Conservation (phyloP, 1,140 invertebrate species). For the Pararge aegeria region DNA sequence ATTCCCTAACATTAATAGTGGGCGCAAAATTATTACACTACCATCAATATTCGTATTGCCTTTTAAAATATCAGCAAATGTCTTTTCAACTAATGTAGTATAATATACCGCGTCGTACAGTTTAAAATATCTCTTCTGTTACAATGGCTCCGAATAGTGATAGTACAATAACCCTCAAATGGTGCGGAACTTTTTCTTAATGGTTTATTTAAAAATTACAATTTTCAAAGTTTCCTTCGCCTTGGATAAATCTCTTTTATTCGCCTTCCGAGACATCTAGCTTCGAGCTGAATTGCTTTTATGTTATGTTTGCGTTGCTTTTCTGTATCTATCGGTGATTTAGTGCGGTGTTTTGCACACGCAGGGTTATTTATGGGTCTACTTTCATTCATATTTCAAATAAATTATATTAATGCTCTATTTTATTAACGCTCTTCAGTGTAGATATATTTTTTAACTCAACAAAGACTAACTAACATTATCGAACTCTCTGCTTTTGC, state of each 20-base stretch:
- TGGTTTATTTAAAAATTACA: constrained; percentile 78
- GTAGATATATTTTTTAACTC: background rate
- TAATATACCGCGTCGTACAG: background rate
- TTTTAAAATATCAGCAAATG: constrained; percentile 6
- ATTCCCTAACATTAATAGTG: background rate
- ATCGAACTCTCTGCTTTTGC: too few relatives aligned
- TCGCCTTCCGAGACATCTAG: constrained; percentile 57
- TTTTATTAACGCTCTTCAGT: background rate
- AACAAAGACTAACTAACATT: too few relatives aligned
- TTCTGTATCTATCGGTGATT: constrained; percentile 55
- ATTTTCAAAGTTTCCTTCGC: constrained; percentile 68
- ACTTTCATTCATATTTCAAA: constrained; percentile 14
- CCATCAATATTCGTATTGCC: background rate
- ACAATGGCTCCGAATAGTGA: constrained; percentile 62
- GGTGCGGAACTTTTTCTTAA: constrained; percentile 77
- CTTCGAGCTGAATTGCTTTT: constrained; percentile 72
- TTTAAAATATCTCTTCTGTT: constrained; percentile 26
- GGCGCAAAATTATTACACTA: background rate
- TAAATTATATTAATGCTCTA: background rate
- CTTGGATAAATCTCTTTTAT: constrained; percentile 70
- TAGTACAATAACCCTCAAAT: constrained; percentile 74
- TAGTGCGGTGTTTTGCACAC: constrained; percentile 60
- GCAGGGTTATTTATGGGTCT: constrained; percentile 36
- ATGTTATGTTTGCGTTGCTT: constrained; percentile 69
- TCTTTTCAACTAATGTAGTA: background rate